These are phyloP conservation scores for Dinoponera quadriceps DNA, from an alignment of 1,140 invertebrate genomes.

Conservation along the genomic window DNA sequence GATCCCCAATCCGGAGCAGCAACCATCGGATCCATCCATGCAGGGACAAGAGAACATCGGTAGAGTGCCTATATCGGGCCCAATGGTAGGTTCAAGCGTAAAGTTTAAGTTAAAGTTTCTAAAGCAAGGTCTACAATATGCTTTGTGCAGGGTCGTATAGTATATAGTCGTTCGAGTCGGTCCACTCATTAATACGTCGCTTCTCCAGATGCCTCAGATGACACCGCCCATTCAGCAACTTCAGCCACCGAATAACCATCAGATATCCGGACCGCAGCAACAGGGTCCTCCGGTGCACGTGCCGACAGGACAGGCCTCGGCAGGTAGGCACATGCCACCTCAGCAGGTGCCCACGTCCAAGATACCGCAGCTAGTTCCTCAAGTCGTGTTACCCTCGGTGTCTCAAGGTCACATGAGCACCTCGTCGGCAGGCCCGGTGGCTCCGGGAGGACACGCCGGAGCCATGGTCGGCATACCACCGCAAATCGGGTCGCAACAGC, in stretches of 20 bases:
- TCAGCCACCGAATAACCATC: slow-evolving; percentile 68
- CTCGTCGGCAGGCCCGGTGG: slow-evolving; percentile 51
- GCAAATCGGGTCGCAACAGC: slow-evolving; percentile 66
- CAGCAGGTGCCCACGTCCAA: slow-evolving; percentile 50
- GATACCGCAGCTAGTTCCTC: slow-evolving; percentile 62
- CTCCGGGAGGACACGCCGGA: slow-evolving; percentile 46
- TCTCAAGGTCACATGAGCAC: slow-evolving; percentile 60
- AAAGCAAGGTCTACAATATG: too few species aligned
- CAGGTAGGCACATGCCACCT: slow-evolving; percentile 64
- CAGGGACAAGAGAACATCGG: slow-evolving; percentile 77
- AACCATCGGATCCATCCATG: slow-evolving; percentile 65
- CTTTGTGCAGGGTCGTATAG: too few species aligned
- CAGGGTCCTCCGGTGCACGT: slow-evolving; percentile 66
- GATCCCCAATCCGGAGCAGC: slow-evolving; percentile 73
- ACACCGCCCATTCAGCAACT: slow-evolving; percentile 71
- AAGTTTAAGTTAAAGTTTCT: too few species aligned
- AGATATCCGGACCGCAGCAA: slow-evolving; percentile 64
- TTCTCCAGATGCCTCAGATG: slow-evolving; percentile 71
- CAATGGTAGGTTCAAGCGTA: slow-evolving; percentile 75
- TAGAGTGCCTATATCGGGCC: slow-evolving; percentile 77
- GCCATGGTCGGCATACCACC: slow-evolving; percentile 57
- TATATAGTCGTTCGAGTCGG: too few species aligned
- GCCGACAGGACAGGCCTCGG: slow-evolving; percentile 49
- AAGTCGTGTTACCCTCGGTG: slow-evolving; percentile 65
- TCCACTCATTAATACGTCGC: neutral